Percentiles rank a stretch among this genome's conserved stretches.
Evolutionary conservation across 2,888 invertebrate genomes (phyloP).

Genomic region (Oligia strigilis): DNA sequence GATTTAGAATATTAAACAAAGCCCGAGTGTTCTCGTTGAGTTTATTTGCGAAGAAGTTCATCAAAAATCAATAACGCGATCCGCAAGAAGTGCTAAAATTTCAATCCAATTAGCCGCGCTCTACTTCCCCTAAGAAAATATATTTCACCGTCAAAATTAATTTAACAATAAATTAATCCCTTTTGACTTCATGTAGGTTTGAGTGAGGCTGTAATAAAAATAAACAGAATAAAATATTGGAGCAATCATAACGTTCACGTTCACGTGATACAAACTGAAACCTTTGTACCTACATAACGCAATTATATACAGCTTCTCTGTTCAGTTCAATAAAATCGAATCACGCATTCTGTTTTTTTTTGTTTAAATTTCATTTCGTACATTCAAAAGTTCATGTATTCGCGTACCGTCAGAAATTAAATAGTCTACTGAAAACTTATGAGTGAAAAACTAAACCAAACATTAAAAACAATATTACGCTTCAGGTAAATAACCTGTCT

Average conservation of each 20-base stretch:
- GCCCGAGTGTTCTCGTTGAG: constrained; percentile 17
- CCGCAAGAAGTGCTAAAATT: constrained; percentile 83
- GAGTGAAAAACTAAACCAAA: not conserved
- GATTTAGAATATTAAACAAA: not conserved
- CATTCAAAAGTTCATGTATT: constrained; percentile 1
- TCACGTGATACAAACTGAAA: constrained; percentile 1
- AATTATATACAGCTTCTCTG: not conserved
- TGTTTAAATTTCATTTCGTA: not conserved
- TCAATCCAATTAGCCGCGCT: constrained; percentile 85
- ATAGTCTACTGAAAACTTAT: not conserved
- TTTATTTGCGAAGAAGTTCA: constrained; percentile 66
- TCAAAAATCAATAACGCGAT: constrained; percentile 79
- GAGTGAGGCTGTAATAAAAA: not conserved
- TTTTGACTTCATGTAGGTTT: constrained; percentile 55
- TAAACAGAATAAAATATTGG: constrained; percentile 17
- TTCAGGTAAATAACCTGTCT: not conserved
- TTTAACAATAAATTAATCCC: constrained; percentile 82
- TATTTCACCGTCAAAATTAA: constrained; percentile 83
- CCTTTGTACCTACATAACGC: not conserved
- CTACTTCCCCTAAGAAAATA: constrained; percentile 80
- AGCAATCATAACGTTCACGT: not conserved
- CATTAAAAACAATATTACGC: no score
- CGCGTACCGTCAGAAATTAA: not conserved
- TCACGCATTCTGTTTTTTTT: constrained; percentile 6
- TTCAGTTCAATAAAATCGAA: constrained; percentile 26